A percentile compares a stretch with the other conserved stretches of the same genome.
Evolutionary conservation across 2,113 vertebrate genomes (phyloP).

Genomic region (Strix aluco): DNA sequence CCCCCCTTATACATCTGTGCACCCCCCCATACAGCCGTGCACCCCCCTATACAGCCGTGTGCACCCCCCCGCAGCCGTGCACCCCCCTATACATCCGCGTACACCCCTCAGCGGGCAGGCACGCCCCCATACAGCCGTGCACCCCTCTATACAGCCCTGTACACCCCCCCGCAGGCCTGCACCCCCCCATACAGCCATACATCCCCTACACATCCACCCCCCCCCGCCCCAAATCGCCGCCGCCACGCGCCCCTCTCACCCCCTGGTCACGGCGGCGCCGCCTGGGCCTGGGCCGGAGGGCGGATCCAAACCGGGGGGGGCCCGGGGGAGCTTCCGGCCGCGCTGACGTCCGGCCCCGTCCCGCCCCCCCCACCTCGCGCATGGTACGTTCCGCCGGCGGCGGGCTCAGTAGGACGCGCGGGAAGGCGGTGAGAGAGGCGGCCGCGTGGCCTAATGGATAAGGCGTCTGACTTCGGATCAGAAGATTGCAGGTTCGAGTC

Average conservation of each 20-base stretch:
- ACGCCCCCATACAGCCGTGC: not conserved
- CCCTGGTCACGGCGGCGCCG: not conserved
- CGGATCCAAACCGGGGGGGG: not conserved
- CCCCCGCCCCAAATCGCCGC: too few relatives aligned
- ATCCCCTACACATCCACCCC: too few relatives aligned
- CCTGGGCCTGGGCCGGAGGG: not conserved
- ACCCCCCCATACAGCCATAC: too few relatives aligned
- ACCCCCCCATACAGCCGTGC: too few relatives aligned
- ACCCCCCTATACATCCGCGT: too few relatives aligned
- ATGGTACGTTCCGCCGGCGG: not conserved
- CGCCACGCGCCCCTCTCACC: accelerated
- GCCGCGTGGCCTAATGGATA: constrained; percentile 81
- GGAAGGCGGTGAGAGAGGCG: accelerated
- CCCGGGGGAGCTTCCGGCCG: not conserved
- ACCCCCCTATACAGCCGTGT: accelerated
- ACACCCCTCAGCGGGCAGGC: too few relatives aligned
- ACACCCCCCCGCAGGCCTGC: too few relatives aligned
- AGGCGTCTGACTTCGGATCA: constrained; percentile 79
- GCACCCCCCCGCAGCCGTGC: too few relatives aligned
- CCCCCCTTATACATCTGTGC: accelerated
- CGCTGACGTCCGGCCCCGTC: not conserved
- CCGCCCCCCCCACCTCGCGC: accelerated
- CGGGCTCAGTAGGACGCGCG: accelerated
- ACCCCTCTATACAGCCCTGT: too few relatives aligned
- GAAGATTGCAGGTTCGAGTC: constrained; percentile 82